A percentile compares a stretch with the other conserved stretches of the same genome.
Conservation (phyloP, 2,797 vertebrate species). For the Heliangelus exortis region DNA sequence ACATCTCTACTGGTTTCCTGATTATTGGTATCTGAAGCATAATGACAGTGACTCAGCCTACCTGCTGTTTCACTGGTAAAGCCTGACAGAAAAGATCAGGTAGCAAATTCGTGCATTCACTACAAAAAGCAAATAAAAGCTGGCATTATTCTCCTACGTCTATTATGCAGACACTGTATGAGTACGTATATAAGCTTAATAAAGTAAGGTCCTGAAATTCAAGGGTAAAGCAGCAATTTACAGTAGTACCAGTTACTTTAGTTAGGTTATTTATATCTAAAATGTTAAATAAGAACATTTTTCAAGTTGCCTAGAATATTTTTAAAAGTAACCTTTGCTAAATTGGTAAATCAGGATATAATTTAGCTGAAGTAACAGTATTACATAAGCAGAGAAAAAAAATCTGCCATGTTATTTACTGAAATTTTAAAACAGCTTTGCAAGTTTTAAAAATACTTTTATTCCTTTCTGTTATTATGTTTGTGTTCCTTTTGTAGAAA, state of each 20-base stretch:
- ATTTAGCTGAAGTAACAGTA: background rate
- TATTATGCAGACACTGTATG: background rate
- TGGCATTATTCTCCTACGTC: background rate
- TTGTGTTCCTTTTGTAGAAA: background rate
- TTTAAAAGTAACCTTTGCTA: background rate
- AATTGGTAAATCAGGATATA: background rate
- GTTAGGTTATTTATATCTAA: background rate
- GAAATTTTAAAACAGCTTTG: background rate
- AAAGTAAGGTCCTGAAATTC: background rate
- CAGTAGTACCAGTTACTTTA: background rate
- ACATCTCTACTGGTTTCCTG: background rate
- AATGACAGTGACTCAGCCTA: background rate
- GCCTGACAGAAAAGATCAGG: background rate
- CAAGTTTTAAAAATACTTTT: fast-evolving
- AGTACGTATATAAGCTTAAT: background rate
- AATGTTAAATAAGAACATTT: background rate
- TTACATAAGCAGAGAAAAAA: background rate
- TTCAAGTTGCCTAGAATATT: background rate
- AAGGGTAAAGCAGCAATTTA: background rate
- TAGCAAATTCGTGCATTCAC: background rate
- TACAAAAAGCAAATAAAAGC: background rate
- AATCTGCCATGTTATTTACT: background rate
- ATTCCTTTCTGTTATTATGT: background rate
- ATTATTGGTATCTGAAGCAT: background rate
- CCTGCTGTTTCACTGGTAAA: background rate